Conservation (phyloP, 2,888 invertebrate species). For the Pollenia griseotomentosa region DNA sequence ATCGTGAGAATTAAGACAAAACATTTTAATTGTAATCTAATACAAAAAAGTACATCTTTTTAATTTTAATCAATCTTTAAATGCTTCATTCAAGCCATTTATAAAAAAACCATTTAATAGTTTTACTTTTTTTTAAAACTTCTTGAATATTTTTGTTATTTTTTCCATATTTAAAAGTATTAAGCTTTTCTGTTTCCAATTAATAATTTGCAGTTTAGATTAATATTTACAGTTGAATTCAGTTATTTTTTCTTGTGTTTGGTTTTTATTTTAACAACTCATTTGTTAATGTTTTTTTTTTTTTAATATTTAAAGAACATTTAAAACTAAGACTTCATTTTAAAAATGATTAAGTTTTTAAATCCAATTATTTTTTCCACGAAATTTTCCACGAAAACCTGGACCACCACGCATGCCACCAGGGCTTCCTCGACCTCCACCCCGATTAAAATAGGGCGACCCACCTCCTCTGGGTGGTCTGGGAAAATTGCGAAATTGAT, state of each 20-base stretch:
- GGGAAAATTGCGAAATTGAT: conserved; percentile 78
- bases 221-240: conserved; percentile 69
- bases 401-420: conserved; percentile 75
- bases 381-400: conserved; percentile 81
- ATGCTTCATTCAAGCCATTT: not conserved
- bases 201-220: not conserved
- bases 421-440: conserved; percentile 75
- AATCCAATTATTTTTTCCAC: conserved; percentile 82
- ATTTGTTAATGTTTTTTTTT: conserved; percentile 42
- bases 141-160: not conserved
- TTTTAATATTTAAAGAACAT: conserved; percentile 61
- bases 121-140: not conserved
- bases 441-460: conserved; percentile 76
- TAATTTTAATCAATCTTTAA: not conserved
- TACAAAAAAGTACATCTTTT: not conserved
- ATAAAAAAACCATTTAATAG: not conserved
- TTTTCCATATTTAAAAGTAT: conserved; percentile 48
- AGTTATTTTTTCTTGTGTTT: conserved; percentile 53
- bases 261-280: conserved; percentile 59
- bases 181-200: conserved; percentile 18
- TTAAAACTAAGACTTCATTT: conserved; percentile 55
- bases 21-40: not conserved
- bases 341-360: conserved; percentile 74
- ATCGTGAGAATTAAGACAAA: no score
- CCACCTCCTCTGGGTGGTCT: conserved; percentile 76